These are phyloP conservation scores for Trichogramma dendrolimi DNA, from an alignment of 2,888 invertebrate species.

Conservation along the genomic window DNA sequence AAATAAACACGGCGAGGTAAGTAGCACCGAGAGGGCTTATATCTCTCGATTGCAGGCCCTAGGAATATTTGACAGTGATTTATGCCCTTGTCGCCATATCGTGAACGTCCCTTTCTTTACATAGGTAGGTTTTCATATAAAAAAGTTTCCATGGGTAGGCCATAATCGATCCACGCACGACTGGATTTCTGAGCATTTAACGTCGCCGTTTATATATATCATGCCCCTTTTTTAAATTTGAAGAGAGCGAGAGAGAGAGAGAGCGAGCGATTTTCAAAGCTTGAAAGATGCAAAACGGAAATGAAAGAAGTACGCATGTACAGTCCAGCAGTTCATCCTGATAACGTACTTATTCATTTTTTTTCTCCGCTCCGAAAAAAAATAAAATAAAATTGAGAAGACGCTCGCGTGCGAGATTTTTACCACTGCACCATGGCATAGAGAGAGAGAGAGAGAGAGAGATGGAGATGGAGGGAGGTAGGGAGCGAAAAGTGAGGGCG, in stretches of 20 bases:
- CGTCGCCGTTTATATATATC: slow-evolving; percentile 25
- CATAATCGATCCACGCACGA: slow-evolving; percentile 26
- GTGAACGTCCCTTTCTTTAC: slow-evolving; percentile 23
- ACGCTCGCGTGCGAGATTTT: slow-evolving; percentile 8
- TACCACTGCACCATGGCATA: slow-evolving; percentile 24
- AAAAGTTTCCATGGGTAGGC: neutral
- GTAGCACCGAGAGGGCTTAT: slow-evolving; percentile 12
- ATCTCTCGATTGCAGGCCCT: slow-evolving; percentile 42
- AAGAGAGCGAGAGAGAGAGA: slow-evolving; percentile 10
- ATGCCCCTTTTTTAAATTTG: slow-evolving; percentile 23
- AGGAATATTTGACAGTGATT: slow-evolving; percentile 44
- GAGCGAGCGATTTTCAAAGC: neutral
- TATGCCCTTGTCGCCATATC: slow-evolving; percentile 40
- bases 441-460: neutral
- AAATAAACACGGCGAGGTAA: too few relatives aligned
- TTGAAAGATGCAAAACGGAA: slow-evolving; percentile 20
- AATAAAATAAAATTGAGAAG: slow-evolving; percentile 19
- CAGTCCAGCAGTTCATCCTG: slow-evolving; percentile 10
- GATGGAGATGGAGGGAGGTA: neutral
- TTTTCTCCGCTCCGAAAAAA: neutral
- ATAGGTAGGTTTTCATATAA: too few relatives aligned
- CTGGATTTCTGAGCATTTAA: slow-evolving; percentile 20
- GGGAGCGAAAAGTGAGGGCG: neutral
- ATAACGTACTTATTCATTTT: slow-evolving; percentile 22
- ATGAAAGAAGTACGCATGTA: slow-evolving; percentile 15